Conservation (phyloP, 2,113 vertebrate species). For the Dolichallabes microphthalmus region DNA sequence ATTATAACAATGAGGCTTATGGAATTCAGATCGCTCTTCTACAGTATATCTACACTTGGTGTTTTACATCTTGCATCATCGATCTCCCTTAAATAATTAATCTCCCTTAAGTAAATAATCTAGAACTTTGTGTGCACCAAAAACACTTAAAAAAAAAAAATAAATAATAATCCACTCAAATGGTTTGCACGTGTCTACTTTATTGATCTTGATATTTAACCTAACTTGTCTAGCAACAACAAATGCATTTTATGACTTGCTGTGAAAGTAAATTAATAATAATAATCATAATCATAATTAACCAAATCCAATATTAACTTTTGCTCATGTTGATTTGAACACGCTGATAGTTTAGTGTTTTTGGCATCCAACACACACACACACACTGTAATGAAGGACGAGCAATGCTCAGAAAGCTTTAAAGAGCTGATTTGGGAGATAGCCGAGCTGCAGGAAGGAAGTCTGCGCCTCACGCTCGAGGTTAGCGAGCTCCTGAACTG, state of each 20-base stretch:
- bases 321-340: not conserved
- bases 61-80: too few relatives aligned
- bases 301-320: not conserved
- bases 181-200: not conserved
- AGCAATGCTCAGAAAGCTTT: slow-evolving; percentile 82
- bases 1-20: too few relatives aligned
- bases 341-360: not conserved
- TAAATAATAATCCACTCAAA: not conserved
- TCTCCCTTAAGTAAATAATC: not conserved
- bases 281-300: not conserved
- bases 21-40: too few relatives aligned
- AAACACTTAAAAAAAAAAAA: not conserved
- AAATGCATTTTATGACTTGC: not conserved
- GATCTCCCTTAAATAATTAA: not conserved
- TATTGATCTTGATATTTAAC: not conserved
- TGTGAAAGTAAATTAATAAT: not conserved
- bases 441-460: slow-evolving; percentile 94
- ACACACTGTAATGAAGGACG: not conserved
- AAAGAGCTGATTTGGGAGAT: slow-evolving; percentile 94
- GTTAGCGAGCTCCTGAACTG: slow-evolving; percentile 87
- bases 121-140: not conserved
- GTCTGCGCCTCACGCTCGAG: slow-evolving; percentile 97
- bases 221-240: not conserved
- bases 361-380: not conserved
- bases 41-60: too few relatives aligned